A percentile compares a stretch with the other conserved stretches of the same genome.
Conservation (phyloP, 30 jellyfish, hydroid and myxozoan genomes). For the Aurelia sp. region DNA sequence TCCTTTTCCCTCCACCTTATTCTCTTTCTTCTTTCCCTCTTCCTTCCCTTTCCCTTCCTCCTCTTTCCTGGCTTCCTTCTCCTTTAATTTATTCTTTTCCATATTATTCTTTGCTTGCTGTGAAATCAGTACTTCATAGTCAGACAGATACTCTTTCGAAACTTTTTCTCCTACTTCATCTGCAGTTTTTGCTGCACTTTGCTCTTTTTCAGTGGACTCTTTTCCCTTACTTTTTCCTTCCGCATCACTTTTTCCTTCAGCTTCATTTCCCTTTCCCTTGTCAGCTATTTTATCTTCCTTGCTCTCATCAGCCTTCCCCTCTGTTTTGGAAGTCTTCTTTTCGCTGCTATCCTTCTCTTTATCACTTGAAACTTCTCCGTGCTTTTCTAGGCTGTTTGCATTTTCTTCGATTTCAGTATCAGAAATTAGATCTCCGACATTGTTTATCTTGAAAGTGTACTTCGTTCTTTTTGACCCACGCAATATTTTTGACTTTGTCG, state of each 20-base stretch:
- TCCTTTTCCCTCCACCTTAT: not conserved
- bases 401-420: not conserved
- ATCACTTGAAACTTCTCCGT: not conserved
- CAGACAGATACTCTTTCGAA: constrained; percentile 5
- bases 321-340: not conserved
- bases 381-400: not conserved
- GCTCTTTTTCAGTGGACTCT: not conserved
- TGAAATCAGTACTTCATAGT: constrained; percentile 6
- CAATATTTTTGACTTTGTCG: too few species aligned
- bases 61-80: not conserved
- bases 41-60: not conserved
- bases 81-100: not conserved
- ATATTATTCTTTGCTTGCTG: not conserved
- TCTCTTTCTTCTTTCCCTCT: not conserved
- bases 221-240: constrained; percentile 8
- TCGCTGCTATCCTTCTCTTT: too few species aligned
- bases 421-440: too few species aligned
- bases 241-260: not conserved
- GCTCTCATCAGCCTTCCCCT: constrained; percentile 2
- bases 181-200: not conserved
- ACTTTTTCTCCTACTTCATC: constrained; percentile 6
- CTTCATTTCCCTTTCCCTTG: not conserved
- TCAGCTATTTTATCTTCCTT: not conserved
- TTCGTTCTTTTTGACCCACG: too few species aligned
- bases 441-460: too few species aligned